Evolutionary conservation across 2,113 vertebrate genomes (phyloP), one percentile per base, ranked within the genome.

Genomic region (Rhizomys pruinosus): DNA sequence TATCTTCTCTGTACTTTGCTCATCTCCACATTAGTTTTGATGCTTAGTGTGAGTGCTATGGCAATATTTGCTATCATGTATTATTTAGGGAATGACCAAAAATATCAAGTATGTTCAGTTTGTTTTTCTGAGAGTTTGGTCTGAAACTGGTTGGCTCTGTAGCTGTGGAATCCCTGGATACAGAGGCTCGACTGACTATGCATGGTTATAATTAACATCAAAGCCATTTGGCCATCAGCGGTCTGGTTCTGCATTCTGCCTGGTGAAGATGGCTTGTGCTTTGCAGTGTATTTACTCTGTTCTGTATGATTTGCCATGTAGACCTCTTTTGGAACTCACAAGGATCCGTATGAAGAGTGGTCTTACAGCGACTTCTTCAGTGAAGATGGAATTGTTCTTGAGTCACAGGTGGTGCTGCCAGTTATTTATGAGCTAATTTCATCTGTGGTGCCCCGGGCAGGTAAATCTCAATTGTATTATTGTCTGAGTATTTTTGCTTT

Each of bases 311-410:
- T 89, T 93, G 74, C 73, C n/a, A 2, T 92, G 68, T 79, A 98
- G 98, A 71, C 97, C 20, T 96, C 98, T 32, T 90, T 98, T 63
- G 99, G 98, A 88, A 97, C 98, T 64, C 98, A 99, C 17, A 98
- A 98, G 96, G 99, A 99, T 90, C 98, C 98, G 0, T 99, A 98
- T 69, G 98, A 98, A 69, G 99, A 99, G 79, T 99, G 98, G 98
- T 98, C 97, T 13, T 99, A 98, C n/a, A 97, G 99, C 90, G 98
- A 99, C 82, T 98, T 99, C 94, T 99, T 99, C 95, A 99, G 96
- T 37, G 99, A 99, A 94, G 99, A 99, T 59, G 99, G 99, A 44
- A 99, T 99, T 57, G 99, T 99, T 73, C 98, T 99, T 37, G 99
- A 99, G 95, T 97, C 98, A 1, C 97, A 98, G 52, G 97, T 97